Evolutionary conservation across 1,140 invertebrate species (phyloP).

Genomic region (Panagrolaimus sp.): DNA sequence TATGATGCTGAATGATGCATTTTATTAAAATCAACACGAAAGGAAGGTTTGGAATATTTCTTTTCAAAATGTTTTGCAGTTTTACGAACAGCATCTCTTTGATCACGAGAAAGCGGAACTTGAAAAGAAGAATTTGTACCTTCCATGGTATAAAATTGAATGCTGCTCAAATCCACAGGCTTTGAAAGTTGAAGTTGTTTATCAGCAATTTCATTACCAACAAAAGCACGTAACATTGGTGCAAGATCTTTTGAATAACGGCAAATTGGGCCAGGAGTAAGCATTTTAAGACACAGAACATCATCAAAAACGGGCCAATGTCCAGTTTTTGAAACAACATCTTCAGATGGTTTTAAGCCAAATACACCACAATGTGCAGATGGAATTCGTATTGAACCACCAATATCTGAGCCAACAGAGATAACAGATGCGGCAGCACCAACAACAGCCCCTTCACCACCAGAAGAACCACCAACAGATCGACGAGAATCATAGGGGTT

Average conservation of each 20-base stretch:
- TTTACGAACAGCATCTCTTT: background rate
- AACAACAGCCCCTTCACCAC: slow-evolving; percentile 54
- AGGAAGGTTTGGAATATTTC: slow-evolving; percentile 38
- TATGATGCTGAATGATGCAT: slow-evolving; percentile 34
- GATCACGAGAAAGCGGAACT: slow-evolving; percentile 15
- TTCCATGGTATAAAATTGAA: slow-evolving; percentile 58
- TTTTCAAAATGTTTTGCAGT: slow-evolving; percentile 49
- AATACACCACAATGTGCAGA: slow-evolving; percentile 87
- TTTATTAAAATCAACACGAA: slow-evolving; percentile 35
- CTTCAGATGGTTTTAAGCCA: slow-evolving; percentile 79
- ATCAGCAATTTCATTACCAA: slow-evolving; percentile 29
- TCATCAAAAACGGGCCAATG: slow-evolving; percentile 36
- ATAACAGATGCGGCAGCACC: slow-evolving; percentile 65
- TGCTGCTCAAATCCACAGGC: slow-evolving; percentile 44
- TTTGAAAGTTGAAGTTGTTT: slow-evolving; percentile 36
- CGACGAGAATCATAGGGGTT: slow-evolving; percentile 82
- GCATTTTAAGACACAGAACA: slow-evolving; percentile 34
- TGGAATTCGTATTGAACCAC: slow-evolving; percentile 89
- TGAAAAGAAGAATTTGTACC: slow-evolving; percentile 24
- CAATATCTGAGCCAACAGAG: slow-evolving; percentile 87
- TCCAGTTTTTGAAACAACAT: slow-evolving; percentile 28
- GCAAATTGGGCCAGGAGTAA: slow-evolving; percentile 78
- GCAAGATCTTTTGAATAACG: slow-evolving; percentile 71
- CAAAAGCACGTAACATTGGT: slow-evolving; percentile 25
- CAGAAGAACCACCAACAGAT: slow-evolving; percentile 68